Evolutionary conservation across 2,113 vertebrate genomes (phyloP).

Genomic region (Promerops cafer): DNA sequence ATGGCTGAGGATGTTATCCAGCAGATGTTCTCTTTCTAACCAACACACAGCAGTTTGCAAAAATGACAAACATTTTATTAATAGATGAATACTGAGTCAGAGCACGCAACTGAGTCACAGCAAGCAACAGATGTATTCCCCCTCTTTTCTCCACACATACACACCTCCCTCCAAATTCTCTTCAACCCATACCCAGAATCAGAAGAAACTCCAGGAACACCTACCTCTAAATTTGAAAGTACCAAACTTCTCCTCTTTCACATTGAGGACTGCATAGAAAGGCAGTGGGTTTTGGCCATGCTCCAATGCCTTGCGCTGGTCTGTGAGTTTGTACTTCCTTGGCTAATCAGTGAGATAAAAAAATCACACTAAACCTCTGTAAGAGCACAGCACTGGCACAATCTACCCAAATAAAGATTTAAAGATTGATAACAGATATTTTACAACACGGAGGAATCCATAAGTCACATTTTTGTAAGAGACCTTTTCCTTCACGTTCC

Average conservation of each 20-base stretch:
- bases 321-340: slow-evolving; percentile 58
- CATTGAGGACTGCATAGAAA: slow-evolving; percentile 75
- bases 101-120: neutral
- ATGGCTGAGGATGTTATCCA: neutral
- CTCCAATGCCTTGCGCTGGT: slow-evolving; percentile 68
- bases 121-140: neutral
- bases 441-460: neutral
- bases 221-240: slow-evolving; percentile 61
- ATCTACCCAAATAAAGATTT: neutral
- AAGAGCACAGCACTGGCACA: neutral
- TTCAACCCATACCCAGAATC: neutral
- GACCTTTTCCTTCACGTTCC: neutral
- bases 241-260: slow-evolving; percentile 61
- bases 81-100: neutral
- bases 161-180: neutral
- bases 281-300: slow-evolving; percentile 76
- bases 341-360: neutral
- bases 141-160: neutral
- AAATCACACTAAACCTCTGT: neutral
- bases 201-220: neutral
- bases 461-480: neutral
- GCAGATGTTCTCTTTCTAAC: neutral
- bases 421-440: neutral
- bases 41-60: neutral
- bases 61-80: neutral